Conservation (phyloP, 2,888 invertebrate genomes). For the Eupsilia transversa region DNA sequence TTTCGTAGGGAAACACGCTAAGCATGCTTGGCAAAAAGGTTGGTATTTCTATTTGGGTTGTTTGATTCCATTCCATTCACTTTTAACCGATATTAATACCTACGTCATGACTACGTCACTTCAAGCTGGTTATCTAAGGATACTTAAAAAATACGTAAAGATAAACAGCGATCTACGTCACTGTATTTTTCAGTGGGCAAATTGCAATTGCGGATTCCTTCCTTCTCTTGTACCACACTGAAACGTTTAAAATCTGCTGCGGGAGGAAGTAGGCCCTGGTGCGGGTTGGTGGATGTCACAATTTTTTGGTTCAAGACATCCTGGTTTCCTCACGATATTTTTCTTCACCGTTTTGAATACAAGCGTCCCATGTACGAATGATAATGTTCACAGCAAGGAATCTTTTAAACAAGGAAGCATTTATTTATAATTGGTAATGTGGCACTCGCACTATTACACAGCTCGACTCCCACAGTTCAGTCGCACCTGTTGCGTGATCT, state of each 20-base stretch:
- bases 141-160: not conserved
- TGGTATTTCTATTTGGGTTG: not conserved
- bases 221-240: not conserved
- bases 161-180: slow-evolving; percentile 20
- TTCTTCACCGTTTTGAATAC: not conserved
- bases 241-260: not conserved
- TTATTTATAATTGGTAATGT: slow-evolving; percentile 34
- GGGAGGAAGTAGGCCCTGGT: not conserved
- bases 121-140: not conserved
- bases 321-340: not conserved
- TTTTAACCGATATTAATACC: not conserved
- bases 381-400: not conserved
- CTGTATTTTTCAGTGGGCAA: slow-evolving; percentile 1
- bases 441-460: not conserved
- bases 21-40: not conserved
- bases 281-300: not conserved
- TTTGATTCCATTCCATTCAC: not conserved
- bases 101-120: too few relatives aligned
- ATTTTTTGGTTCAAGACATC: not conserved
- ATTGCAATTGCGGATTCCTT: not conserved
- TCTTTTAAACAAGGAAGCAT: slow-evolving; percentile 4
- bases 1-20: not conserved
- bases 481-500: slow-evolving; percentile 41
- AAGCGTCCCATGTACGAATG: not conserved
- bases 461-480: slow-evolving; percentile 3